phyloP scores from a whole-genome alignment of 2,113 vertebrate species.

The Paraplagusia blochii region DNA sequence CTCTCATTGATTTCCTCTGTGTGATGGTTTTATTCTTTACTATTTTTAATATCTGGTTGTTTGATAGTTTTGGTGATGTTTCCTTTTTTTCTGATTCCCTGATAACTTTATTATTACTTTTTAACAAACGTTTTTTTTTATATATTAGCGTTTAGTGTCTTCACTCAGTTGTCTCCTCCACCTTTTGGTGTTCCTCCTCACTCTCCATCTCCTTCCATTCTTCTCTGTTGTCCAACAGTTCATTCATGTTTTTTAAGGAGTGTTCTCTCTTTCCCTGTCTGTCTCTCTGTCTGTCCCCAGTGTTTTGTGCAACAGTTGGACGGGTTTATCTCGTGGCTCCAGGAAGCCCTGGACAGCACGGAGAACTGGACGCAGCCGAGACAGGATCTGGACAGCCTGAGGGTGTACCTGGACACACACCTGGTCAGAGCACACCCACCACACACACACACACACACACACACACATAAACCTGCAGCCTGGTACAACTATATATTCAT shows the following conservation, averaged over 20 bases:
- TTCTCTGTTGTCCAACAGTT: conserved; percentile 7
- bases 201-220: background rate
- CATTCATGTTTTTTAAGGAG: conserved; percentile 19
- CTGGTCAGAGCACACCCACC: conserved; percentile 84
- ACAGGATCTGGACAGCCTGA: conserved; percentile 86
- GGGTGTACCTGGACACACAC: conserved; percentile 95
- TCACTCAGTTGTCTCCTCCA: conserved; percentile 18
- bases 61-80: too few relatives aligned
- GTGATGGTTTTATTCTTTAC: too few relatives aligned
- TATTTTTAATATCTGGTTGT: too few relatives aligned
- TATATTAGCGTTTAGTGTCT: background rate
- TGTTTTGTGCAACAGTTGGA: conserved; percentile 93
- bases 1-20: too few relatives aligned
- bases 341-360: conserved; percentile 91
- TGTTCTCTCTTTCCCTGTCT: conserved; percentile 2
- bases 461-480: background rate
- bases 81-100: too few relatives aligned
- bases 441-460: conserved; percentile 19
- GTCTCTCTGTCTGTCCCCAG: conserved; percentile 59
- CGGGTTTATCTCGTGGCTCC: conserved; percentile 94
- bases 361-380: conserved; percentile 95
- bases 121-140: too few relatives aligned
- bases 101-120: too few relatives aligned
- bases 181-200: conserved; percentile 26
- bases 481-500: too few relatives aligned